Conservation (phyloP, 2,113 vertebrate species). For the Corynorhinus townsendii region DNA sequence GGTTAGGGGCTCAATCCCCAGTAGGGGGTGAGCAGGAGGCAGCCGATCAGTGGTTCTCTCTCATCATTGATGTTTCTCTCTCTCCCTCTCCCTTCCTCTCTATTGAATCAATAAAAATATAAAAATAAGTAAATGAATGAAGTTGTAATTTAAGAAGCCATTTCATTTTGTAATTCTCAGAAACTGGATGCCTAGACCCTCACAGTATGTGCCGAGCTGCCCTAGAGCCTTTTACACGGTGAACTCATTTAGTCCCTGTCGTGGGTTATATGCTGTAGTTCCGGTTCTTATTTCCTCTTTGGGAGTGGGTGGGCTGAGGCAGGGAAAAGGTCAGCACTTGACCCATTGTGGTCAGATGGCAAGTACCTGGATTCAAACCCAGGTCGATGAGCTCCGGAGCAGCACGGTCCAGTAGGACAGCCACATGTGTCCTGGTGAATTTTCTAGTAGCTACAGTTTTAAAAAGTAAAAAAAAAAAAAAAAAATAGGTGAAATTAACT, state of each 20-base stretch:
- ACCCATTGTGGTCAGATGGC: neutral
- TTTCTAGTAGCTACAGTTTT: neutral
- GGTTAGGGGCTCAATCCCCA: too few species aligned
- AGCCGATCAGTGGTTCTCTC: too few species aligned
- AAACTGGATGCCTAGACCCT: neutral
- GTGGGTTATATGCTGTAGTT: neutral
- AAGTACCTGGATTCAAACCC: neutral
- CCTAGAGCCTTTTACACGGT: neutral
- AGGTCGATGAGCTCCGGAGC: neutral
- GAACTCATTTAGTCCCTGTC: accelerated
- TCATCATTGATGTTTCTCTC: too few species aligned
- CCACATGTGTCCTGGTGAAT: neutral
- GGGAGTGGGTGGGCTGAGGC: neutral
- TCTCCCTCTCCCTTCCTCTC: too few species aligned
- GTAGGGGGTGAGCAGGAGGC: too few species aligned
- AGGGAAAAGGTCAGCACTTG: neutral
- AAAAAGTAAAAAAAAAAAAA: neutral
- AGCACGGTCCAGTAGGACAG: neutral
- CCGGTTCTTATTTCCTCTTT: neutral
- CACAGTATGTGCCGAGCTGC: too few species aligned
- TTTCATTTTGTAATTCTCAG: neutral
- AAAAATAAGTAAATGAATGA: neutral
- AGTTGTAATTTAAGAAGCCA: neutral
- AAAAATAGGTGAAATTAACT: neutral
- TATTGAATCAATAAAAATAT: too few species aligned